Percentiles rank a stretch among this genome's conserved stretches.
phyloP scores from a whole-genome alignment of 2,113 vertebrate species.

The Monopterus albus region DNA sequence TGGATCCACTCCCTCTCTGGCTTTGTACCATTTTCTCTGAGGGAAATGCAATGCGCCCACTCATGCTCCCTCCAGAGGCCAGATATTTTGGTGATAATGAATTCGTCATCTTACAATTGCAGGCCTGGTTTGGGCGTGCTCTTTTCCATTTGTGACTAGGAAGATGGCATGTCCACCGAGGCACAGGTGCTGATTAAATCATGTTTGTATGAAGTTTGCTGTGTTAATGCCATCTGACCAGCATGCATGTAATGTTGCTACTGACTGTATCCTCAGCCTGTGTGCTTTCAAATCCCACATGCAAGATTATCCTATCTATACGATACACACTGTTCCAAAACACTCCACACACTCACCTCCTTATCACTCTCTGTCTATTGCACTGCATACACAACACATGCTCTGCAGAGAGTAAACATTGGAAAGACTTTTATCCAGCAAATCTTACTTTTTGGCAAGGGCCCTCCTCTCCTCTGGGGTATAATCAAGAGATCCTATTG shows the following conservation, averaged over 20 bases:
- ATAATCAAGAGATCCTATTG: conserved; percentile 98
- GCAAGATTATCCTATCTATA: neutral
- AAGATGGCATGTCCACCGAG: neutral
- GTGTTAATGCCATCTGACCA: neutral
- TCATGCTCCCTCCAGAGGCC: conserved; percentile 27
- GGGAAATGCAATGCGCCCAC: conserved; percentile 32
- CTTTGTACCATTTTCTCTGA: conserved; percentile 7
- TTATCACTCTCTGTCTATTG: conserved; percentile 8
- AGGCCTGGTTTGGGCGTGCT: neutral
- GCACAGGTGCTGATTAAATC: conserved; percentile 33
- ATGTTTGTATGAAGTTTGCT: neutral
- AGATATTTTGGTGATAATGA: conserved; percentile 20
- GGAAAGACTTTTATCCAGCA: conserved; percentile 23
- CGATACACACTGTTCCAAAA: neutral
- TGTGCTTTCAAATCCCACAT: neutral
- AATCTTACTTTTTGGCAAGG: conserved; percentile 96
- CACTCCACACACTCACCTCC: neutral
- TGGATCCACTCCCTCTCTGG: conserved; percentile 1
- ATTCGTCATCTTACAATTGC: conserved; percentile 16
- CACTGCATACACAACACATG: conserved; percentile 1
- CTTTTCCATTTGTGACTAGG: conserved; percentile 12
- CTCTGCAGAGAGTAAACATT: conserved; percentile 18
- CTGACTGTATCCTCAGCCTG: neutral
- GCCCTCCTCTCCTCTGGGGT: conserved; percentile 95
- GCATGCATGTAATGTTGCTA: neutral